phyloP scores from a whole-genome alignment of 2,113 vertebrate species.

The Pelecanoides urinatrix region DNA sequence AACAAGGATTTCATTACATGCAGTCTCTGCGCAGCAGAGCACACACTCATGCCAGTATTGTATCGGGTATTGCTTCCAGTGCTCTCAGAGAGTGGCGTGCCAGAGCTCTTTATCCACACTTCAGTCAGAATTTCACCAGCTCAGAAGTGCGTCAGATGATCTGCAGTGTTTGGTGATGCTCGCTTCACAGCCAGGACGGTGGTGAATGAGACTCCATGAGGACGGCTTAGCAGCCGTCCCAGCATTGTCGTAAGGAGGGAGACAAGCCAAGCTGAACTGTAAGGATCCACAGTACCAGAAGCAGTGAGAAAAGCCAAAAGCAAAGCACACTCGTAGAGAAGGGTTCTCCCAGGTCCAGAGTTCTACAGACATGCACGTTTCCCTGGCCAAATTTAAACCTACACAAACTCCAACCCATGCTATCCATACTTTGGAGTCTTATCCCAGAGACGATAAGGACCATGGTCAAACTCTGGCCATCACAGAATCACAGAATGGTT shows the following conservation, averaged over 20 bases:
- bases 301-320: neutral
- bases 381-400: neutral
- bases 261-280: neutral
- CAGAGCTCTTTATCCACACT: neutral
- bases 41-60: accelerated
- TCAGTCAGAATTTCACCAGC: neutral
- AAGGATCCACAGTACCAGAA: neutral
- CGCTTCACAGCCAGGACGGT: neutral
- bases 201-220: neutral
- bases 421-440: neutral
- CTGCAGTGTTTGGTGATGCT: neutral
- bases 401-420: neutral
- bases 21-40: neutral
- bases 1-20: constrained; percentile 16
- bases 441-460: neutral
- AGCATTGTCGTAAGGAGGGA: neutral
- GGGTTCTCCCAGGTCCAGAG: neutral
- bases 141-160: neutral
- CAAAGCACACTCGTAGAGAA: neutral
- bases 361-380: neutral
- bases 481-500: neutral
- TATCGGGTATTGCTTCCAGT: neutral
- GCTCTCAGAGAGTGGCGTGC: neutral
- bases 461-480: neutral
- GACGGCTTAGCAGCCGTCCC: accelerated